Conservation (phyloP, 2,888 invertebrate genomes). For the Eupeodes luniger region DNA sequence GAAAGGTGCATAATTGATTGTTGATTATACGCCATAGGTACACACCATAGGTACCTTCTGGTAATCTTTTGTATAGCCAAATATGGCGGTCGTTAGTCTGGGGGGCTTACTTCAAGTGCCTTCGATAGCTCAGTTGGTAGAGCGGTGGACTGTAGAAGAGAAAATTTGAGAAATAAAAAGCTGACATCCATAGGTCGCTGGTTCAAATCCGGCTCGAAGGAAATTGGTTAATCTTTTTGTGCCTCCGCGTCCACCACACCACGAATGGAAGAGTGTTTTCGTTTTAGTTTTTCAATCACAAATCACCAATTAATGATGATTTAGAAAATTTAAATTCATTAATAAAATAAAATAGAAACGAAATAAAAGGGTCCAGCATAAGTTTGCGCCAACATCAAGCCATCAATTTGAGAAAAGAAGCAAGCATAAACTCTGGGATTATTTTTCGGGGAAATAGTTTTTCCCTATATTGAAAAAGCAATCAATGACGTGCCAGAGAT, state of each 20-base stretch:
- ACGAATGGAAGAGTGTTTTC: constrained; percentile 13
- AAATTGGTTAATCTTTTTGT: constrained; percentile 48
- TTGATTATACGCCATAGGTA: background rate
- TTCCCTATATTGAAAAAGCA: constrained; percentile 43
- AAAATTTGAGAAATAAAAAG: background rate
- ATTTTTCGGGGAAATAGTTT: constrained; percentile 51
- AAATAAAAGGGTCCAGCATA: constrained; percentile 41
- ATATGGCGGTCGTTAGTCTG: constrained; percentile 1
- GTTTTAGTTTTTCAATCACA: constrained; percentile 24
- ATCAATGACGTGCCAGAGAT: constrained; percentile 60
- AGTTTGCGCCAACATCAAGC: background rate
- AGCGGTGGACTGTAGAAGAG: constrained; percentile 60
- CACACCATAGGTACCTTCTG: background rate
- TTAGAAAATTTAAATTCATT: constrained; percentile 57
- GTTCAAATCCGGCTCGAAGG: constrained; percentile 78
- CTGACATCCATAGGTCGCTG: constrained; percentile 77
- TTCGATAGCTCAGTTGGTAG: constrained; percentile 66
- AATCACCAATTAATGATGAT: constrained; percentile 47
- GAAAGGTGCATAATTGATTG: constrained; percentile 12
- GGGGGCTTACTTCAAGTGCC: background rate
- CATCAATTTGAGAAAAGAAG: constrained; percentile 37
- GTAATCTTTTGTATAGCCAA: background rate
- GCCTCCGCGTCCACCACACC: background rate
- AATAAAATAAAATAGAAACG: background rate
- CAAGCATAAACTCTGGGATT: constrained; percentile 3